These are phyloP conservation scores for Oopsacas minuta DNA, from an alignment of 37 sponge, comb jelly and placozoan genomes.

Conservation along the genomic window DNA sequence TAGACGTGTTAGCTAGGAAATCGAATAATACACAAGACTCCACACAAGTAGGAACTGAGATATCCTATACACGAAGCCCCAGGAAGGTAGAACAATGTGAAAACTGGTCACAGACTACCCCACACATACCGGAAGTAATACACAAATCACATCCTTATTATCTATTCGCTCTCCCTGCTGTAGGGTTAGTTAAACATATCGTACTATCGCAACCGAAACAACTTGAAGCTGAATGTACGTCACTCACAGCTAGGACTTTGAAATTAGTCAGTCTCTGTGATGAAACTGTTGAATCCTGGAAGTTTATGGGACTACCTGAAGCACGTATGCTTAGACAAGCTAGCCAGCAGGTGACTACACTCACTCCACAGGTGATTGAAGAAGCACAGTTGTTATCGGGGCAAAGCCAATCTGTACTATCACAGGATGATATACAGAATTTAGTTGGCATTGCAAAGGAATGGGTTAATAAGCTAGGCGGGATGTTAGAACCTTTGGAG, in stretches of 20 bases:
- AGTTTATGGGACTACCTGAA: not conserved
- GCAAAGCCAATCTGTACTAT: not conserved
- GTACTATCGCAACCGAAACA: not conserved
- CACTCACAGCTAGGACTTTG: not conserved
- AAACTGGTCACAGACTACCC: not conserved
- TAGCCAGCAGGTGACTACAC: not conserved
- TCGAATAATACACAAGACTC: not conserved
- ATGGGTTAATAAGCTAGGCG: not conserved
- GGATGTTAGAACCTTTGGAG: not conserved
- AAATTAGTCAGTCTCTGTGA: constrained; percentile 2
- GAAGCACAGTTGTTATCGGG: not conserved
- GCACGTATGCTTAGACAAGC: not conserved
- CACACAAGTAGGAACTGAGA: not conserved
- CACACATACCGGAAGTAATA: not conserved
- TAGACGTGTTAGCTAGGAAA: not conserved
- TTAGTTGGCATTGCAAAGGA: constrained; percentile 14
- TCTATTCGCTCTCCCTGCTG: not conserved
- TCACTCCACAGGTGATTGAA: not conserved
- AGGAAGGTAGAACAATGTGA: not conserved
- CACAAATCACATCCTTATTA: not conserved
- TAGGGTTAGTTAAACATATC: not conserved
- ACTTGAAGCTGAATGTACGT: not conserved
- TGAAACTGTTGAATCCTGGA: constrained; percentile 13
- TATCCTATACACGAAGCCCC: not conserved
- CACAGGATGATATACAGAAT: not conserved